These are phyloP conservation scores for Lamproptera curius DNA, from an alignment of 2,888 invertebrate species.

Conservation along the genomic window DNA sequence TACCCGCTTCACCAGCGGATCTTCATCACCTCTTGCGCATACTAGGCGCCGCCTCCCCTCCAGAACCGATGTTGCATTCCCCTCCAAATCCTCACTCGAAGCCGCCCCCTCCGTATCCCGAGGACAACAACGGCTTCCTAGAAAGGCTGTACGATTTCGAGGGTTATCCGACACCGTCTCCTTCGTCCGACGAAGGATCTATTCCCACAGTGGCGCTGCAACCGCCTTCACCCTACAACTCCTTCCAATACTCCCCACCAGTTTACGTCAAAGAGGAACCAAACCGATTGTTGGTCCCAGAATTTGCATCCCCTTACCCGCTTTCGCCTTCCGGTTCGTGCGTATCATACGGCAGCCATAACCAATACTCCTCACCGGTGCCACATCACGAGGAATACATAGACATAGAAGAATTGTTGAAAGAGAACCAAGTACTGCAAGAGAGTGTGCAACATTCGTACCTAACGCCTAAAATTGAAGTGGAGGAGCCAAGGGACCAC, in stretches of 20 bases:
- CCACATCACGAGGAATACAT: slow-evolving; percentile 80
- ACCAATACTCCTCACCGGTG: slow-evolving; percentile 72
- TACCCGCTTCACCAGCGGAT: slow-evolving; percentile 75
- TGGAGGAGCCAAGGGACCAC: slow-evolving; percentile 81
- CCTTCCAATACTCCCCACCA: slow-evolving; percentile 55
- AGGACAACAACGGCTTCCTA: slow-evolving; percentile 54
- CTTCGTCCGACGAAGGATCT: slow-evolving; percentile 74
- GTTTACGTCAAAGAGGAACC: slow-evolving; percentile 75
- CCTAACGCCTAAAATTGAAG: slow-evolving; percentile 76
- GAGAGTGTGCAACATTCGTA: slow-evolving; percentile 62
- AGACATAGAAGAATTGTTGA: slow-evolving; percentile 79
- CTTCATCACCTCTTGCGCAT: slow-evolving; percentile 66
- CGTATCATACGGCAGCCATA: slow-evolving; percentile 77
- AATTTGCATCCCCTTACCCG: slow-evolving; percentile 71
- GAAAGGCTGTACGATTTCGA: slow-evolving; percentile 73
- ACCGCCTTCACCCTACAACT: slow-evolving; percentile 75
- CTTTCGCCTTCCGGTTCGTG: slow-evolving; percentile 79
- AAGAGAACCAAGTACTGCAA: slow-evolving; percentile 76
- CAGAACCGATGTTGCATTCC: slow-evolving; percentile 70
- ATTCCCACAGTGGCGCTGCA: slow-evolving; percentile 78
- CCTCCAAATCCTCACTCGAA: slow-evolving; percentile 64
- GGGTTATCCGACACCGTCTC: slow-evolving; percentile 69
- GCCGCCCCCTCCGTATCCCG: slow-evolving; percentile 67
- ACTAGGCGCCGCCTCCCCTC: slow-evolving; percentile 70
- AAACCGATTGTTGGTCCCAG: slow-evolving; percentile 70